Percentiles rank a stretch among this genome's conserved stretches.
Evolutionary conservation across 2,113 vertebrate species (phyloP).

Genomic region (Pseudorasbora parva): DNA sequence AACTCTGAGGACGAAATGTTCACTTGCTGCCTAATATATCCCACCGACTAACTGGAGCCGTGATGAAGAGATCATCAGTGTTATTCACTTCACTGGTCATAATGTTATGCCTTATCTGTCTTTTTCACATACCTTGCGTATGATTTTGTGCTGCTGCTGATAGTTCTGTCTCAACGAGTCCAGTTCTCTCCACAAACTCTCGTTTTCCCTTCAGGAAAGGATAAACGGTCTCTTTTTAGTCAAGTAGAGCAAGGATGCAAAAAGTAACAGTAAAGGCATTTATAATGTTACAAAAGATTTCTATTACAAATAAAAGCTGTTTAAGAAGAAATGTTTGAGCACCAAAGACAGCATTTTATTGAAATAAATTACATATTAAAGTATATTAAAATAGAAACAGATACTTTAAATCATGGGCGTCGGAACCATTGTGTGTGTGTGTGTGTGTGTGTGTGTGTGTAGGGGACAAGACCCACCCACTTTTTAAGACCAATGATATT

Average conservation of each 20-base stretch:
- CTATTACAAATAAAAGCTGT: background rate
- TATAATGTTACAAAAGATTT: background rate
- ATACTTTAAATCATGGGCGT: too few species aligned
- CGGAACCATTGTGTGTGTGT: too few species aligned
- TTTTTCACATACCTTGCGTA: constrained; percentile 50
- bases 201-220: constrained; percentile 49
- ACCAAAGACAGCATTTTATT: background rate
- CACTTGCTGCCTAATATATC: too few species aligned
- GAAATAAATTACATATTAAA: background rate
- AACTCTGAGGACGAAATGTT: too few species aligned
- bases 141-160: constrained; percentile 58
- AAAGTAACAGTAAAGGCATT: background rate
- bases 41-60: too few species aligned
- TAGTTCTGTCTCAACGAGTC: constrained; percentile 53
- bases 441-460: too few species aligned
- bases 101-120: too few species aligned
- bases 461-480: too few species aligned
- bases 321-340: background rate
- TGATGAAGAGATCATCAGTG: too few species aligned
- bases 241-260: background rate
- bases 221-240: background rate
- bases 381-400: background rate
- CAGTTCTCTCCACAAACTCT: constrained; percentile 55
- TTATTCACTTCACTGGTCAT: too few species aligned
- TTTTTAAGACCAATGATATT: too few species aligned